phyloP scores from a whole-genome alignment of 2,113 vertebrate species.

The Rhynchomys soricoides region DNA sequence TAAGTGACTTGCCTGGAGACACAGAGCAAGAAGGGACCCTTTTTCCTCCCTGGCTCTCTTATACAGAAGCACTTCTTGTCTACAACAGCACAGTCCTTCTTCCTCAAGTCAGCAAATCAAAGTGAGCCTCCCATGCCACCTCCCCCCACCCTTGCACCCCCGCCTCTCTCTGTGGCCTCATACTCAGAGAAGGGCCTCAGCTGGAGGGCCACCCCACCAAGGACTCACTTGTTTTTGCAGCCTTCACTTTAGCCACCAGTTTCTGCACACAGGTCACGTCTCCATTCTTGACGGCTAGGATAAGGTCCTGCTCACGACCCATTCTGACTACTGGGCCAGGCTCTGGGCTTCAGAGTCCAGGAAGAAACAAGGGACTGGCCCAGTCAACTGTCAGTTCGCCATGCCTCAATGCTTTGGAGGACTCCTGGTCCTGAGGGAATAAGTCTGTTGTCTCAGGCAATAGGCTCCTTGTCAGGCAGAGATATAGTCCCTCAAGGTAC shows the following conservation, averaged over 20 bases:
- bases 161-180: not conserved
- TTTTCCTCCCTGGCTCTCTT: not conserved
- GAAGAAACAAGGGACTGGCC: not conserved
- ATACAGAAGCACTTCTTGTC: not conserved
- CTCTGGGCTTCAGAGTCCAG: conserved; percentile 52
- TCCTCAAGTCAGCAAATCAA: not conserved
- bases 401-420: conserved; percentile 40
- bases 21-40: not conserved
- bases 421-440: not conserved
- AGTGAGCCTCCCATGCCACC: not conserved
- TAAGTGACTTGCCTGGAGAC: conserved; percentile 5
- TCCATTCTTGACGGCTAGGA: conserved; percentile 88
- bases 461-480: not conserved
- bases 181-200: not conserved
- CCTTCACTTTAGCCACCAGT: conserved; percentile 88
- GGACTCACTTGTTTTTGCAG: conserved; percentile 89
- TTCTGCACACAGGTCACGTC: conserved; percentile 87
- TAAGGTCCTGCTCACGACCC: conserved; percentile 89
- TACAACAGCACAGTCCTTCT: not conserved
- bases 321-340: conserved; percentile 74
- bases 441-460: conserved; percentile 16
- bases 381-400: conserved; percentile 56
- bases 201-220: not conserved
- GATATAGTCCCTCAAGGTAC: conserved; percentile 22
- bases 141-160: not conserved